These are phyloP conservation scores for Megastigmus dorsalis DNA, from an alignment of 2,888 invertebrate genomes.

Conservation along the genomic window DNA sequence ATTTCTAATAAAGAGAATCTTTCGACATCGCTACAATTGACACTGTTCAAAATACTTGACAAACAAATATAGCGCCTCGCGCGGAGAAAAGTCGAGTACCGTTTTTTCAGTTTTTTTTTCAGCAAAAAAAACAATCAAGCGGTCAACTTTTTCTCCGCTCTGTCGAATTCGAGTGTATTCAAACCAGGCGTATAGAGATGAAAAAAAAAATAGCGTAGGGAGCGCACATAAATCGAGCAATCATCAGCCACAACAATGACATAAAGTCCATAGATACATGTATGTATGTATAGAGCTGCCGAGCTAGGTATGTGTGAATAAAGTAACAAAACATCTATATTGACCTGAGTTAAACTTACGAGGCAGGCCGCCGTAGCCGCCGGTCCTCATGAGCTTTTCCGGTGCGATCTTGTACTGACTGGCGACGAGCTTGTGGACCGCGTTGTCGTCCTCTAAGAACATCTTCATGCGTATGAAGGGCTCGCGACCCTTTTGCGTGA, in stretches of 20 bases:
- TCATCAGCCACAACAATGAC: slow-evolving; percentile 21
- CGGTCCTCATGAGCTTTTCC: slow-evolving; percentile 97
- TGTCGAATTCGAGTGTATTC: too few species aligned
- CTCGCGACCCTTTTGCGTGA: slow-evolving; percentile 97
- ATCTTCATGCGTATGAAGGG: slow-evolving; percentile 99
- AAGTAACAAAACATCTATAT: slow-evolving; percentile 74
- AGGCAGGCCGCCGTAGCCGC: slow-evolving; percentile 91
- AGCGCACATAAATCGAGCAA: slow-evolving; percentile 37
- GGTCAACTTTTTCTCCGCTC: background rate
- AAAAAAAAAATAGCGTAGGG: background rate
- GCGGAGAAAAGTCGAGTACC: background rate
- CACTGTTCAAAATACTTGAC: background rate
- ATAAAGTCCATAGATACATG: background rate
- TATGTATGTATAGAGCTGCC: slow-evolving; percentile 58
- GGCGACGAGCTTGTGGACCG: slow-evolving; percentile 95
- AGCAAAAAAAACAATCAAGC: background rate
- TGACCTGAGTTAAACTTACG: slow-evolving; percentile 79
- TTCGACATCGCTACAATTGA: background rate
- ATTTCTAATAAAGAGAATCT: background rate
- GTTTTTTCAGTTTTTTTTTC: too few species aligned
- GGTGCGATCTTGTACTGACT: slow-evolving; percentile 99
- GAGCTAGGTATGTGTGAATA: slow-evolving; percentile 61
- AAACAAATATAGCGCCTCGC: background rate
- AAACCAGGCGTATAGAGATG: background rate
- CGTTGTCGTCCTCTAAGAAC: slow-evolving; percentile 96